These are phyloP conservation scores for Telenomus remus DNA, from an alignment of 1,140 invertebrate genomes.

Conservation along the genomic window DNA sequence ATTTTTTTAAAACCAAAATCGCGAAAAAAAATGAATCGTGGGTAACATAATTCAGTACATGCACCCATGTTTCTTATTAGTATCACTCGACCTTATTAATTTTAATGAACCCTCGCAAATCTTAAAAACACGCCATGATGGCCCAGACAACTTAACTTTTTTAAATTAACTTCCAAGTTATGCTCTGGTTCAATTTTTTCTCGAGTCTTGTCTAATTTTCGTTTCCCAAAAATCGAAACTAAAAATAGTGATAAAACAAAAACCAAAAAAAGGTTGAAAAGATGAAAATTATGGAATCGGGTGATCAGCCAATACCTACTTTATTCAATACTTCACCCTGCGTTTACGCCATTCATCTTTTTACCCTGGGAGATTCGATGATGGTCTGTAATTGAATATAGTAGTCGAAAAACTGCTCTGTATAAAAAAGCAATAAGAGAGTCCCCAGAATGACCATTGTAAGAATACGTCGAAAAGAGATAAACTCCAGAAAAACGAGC, in stretches of 20 bases:
- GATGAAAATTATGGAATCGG: no score
- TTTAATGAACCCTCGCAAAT: slow-evolving; percentile 10
- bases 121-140: no score
- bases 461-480: slow-evolving; percentile 31
- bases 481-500: slow-evolving; percentile 4
- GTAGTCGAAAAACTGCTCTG: slow-evolving; percentile 24
- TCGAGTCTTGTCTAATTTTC: no score
- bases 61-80: no score
- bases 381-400: slow-evolving; percentile 46
- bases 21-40: no score
- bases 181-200: not conserved
- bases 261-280: no score
- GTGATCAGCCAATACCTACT: not conserved
- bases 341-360: slow-evolving; percentile 26
- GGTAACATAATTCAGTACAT: no score
- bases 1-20: no score
- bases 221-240: no score
- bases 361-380: slow-evolving; percentile 29
- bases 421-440: slow-evolving; percentile 47
- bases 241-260: no score
- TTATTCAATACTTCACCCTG: slow-evolving; percentile 27
- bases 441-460: slow-evolving; percentile 34
- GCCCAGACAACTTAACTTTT: slow-evolving; percentile 6
- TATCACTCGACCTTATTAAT: slow-evolving; percentile 16
- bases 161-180: slow-evolving; percentile 8